Evolutionary conservation across 2,113 vertebrate species (phyloP), one percentile per base, ranked within the genome.

Genomic region (Bos indicus): DNA sequence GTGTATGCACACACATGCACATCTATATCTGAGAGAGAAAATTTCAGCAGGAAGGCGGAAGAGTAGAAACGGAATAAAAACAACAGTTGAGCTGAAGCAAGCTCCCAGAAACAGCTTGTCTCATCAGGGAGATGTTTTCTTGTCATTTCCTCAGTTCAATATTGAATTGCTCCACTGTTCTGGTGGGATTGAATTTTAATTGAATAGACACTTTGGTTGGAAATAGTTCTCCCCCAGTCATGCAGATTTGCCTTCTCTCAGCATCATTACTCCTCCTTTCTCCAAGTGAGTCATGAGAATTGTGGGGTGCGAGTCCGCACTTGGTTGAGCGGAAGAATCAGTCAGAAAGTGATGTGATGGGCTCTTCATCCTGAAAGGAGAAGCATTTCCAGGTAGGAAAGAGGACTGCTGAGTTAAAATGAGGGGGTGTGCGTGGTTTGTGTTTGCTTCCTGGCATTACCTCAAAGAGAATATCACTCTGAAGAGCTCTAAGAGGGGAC

Each of bases 191-290:
- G n/a, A 51, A 6, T 88, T 48, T 92, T 93, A 94, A 95, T 83
- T 94, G 78, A 90, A 94, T 71, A 96, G 97, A 91, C 80, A 94
- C 2, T 36, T 94, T 43, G 85, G 30, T 64, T 91, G 95, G 91
- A 97, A 96, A 95, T 62, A 95, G 89, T 97, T 97, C 81, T 95
- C 71, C 19, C 59, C 0, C 14, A 11, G 48, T 88, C 43, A 82
- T 54, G 90, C 28, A 92, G 74, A 87, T 92, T 82, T 52, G 43
- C 60, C 28, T 88, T 88, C 59, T 88, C 62, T 92, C 52, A 36
- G 60, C 33, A 92, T 87, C 81, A 33, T 92, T 51, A 19, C 92
- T 80, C 33, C 88, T 56, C 33, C 33, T 91, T 94, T 93, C 52
- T 62, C 46, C 83, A 81, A 64, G n/a, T 13, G 74, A 91, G 71